A percentile compares a stretch with the other conserved stretches of the same genome.
phyloP scores from a whole-genome alignment of 2,888 invertebrate genomes.

The Ectemnius cavifrons region DNA sequence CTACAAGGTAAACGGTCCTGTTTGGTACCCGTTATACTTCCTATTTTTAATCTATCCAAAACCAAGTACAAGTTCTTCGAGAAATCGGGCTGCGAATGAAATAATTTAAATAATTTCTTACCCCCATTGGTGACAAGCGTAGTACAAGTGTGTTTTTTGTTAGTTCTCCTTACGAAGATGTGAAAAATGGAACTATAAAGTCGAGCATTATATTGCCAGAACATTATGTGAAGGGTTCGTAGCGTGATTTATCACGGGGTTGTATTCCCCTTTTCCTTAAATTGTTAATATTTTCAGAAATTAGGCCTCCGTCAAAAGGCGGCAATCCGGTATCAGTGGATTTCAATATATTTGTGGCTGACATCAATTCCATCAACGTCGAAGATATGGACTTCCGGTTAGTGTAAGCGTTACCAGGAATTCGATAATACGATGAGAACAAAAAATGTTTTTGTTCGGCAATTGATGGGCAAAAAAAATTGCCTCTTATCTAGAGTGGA shows the following conservation, averaged over 20 bases:
- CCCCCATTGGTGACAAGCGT: no score
- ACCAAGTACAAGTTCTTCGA: neutral
- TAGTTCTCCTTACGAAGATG: slow-evolving; percentile 58
- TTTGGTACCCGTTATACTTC: neutral
- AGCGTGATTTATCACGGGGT: neutral
- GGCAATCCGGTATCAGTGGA: slow-evolving; percentile 87
- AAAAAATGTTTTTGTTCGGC: neutral
- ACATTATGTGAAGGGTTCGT: slow-evolving; percentile 87
- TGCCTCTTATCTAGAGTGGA: slow-evolving; percentile 83
- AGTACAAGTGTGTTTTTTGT: slow-evolving; percentile 1
- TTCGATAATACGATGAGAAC: slow-evolving; percentile 16
- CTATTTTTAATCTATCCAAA: slow-evolving; percentile 1
- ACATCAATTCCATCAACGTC: slow-evolving; percentile 92
- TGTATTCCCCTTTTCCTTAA: no score
- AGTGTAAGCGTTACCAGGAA: slow-evolving; percentile 10
- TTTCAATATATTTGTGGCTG: slow-evolving; percentile 90
- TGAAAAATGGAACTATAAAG: slow-evolving; percentile 79
- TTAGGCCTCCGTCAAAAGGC: slow-evolving; percentile 86
- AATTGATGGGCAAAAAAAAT: neutral
- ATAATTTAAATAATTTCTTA: neutral
- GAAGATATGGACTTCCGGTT: slow-evolving; percentile 94
- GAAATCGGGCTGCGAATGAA: neutral
- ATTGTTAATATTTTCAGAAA: slow-evolving; percentile 80
- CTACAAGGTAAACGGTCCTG: slow-evolving; percentile 58
- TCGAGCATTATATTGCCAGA: slow-evolving; percentile 86